Evolutionary conservation across 1,140 invertebrate species (phyloP).

Genomic region (Zaprionus davidi): DNA sequence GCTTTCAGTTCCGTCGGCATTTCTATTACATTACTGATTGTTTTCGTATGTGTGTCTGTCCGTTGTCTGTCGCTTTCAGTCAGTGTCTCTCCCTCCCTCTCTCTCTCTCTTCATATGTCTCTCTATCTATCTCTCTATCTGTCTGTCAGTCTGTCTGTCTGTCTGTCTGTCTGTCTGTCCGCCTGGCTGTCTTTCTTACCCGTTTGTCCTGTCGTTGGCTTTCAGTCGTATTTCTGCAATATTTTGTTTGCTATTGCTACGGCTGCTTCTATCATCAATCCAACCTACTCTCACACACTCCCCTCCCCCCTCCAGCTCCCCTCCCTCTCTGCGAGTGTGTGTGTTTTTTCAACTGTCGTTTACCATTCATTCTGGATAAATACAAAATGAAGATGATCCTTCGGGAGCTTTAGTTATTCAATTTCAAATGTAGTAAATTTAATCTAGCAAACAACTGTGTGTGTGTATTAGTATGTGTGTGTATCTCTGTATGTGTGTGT

Average conservation of each 20-base stretch:
- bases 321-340: constrained; percentile 32
- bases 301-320: not conserved
- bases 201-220: constrained; percentile 44
- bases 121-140: constrained; percentile 16
- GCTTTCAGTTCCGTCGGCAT: constrained; percentile 49
- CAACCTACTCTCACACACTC: constrained; percentile 4
- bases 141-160: constrained; percentile 4
- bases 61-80: constrained; percentile 31
- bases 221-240: constrained; percentile 68
- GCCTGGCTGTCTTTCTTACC: constrained; percentile 18
- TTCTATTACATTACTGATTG: constrained; percentile 82
- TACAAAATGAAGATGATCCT: constrained; percentile 83
- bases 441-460: constrained; percentile 71
- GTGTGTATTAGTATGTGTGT: constrained; percentile 16
- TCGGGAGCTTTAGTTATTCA: constrained; percentile 82
- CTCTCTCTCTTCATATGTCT: constrained; percentile 20
- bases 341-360: constrained; percentile 74
- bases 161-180: constrained; percentile 28
- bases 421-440: constrained; percentile 82
- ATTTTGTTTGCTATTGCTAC: constrained; percentile 69
- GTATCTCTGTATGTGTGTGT: constrained; percentile 15
- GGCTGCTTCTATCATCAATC: constrained; percentile 64
- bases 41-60: constrained; percentile 65
- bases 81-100: constrained; percentile 19
- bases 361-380: constrained; percentile 82